These are phyloP conservation scores for Reticulitermes lucifugus DNA, from an alignment of 2,888 invertebrate genomes.

Conservation along the genomic window DNA sequence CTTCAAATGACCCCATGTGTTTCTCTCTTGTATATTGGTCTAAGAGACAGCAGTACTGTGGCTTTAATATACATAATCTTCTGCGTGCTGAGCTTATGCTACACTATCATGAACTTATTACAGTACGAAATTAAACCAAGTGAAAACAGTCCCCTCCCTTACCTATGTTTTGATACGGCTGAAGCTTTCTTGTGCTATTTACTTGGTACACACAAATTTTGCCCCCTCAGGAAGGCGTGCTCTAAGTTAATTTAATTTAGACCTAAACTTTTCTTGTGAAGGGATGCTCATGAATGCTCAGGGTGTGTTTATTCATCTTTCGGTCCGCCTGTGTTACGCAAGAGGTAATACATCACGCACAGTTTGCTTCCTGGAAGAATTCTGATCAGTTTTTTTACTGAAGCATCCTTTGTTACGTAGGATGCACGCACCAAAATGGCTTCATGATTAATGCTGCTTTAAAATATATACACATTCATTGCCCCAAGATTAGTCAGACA, in stretches of 20 bases:
- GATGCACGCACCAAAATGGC: too few species aligned
- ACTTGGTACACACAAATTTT: background rate
- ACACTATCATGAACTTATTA: background rate
- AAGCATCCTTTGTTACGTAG: too few species aligned
- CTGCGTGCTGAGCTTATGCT: background rate
- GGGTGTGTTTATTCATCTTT: background rate
- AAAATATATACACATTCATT: too few species aligned
- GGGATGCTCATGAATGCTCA: background rate
- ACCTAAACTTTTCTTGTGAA: background rate
- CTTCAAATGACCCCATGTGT: background rate
- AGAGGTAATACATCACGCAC: background rate
- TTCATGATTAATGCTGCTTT: too few species aligned
- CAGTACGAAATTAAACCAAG: background rate
- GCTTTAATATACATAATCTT: slow-evolving; percentile 6
- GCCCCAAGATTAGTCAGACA: too few species aligned
- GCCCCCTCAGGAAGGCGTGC: background rate
- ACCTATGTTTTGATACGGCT: background rate
- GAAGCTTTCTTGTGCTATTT: slow-evolving; percentile 1
- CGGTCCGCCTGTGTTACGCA: background rate
- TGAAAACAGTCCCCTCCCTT: background rate
- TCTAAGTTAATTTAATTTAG: background rate
- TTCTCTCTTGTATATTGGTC: background rate
- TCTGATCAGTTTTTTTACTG: too few species aligned
- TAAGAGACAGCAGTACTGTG: background rate
- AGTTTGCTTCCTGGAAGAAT: too few species aligned